These are phyloP conservation scores for Tyrophagus putrescentiae DNA, from an alignment of 1,140 invertebrate genomes.

Conservation along the genomic window DNA sequence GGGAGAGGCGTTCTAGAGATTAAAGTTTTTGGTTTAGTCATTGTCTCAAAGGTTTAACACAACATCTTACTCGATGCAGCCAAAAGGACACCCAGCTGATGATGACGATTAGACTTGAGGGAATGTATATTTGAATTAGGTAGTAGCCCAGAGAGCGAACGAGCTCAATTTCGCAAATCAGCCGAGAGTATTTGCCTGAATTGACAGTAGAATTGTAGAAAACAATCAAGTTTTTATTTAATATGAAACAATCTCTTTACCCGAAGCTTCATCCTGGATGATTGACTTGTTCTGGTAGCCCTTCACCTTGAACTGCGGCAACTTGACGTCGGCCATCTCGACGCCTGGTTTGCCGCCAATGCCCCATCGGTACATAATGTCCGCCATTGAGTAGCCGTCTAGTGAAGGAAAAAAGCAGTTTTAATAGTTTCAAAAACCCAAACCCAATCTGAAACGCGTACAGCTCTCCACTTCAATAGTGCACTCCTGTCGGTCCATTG, in stretches of 20 bases:
- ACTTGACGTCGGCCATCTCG: neutral
- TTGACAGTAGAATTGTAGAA: neutral
- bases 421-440: too few species aligned
- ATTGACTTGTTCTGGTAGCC: slow-evolving; percentile 2
- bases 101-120: slow-evolving; percentile 30
- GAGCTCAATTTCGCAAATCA: slow-evolving; percentile 27
- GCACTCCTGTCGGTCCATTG: slow-evolving; percentile 36
- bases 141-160: slow-evolving; percentile 29
- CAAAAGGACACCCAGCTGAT: slow-evolving; percentile 31
- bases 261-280: too few species aligned
- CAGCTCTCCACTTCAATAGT: slow-evolving; percentile 40
- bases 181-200: slow-evolving; percentile 28
- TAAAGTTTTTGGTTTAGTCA: too few species aligned
- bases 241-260: too few species aligned
- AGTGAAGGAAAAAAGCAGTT: neutral
- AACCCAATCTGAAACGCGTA: too few species aligned
- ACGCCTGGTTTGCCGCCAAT: neutral
- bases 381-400: neutral
- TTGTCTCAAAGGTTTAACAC: too few species aligned
- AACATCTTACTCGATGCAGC: slow-evolving; percentile 31
- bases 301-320: neutral
- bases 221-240: too few species aligned
- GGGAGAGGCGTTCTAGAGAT: too few species aligned
- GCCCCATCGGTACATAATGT: neutral
- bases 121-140: slow-evolving; percentile 29